These are phyloP conservation scores for Cataglyphis cursor DNA, from an alignment of 2,888 invertebrate species.

Conservation along the genomic window DNA sequence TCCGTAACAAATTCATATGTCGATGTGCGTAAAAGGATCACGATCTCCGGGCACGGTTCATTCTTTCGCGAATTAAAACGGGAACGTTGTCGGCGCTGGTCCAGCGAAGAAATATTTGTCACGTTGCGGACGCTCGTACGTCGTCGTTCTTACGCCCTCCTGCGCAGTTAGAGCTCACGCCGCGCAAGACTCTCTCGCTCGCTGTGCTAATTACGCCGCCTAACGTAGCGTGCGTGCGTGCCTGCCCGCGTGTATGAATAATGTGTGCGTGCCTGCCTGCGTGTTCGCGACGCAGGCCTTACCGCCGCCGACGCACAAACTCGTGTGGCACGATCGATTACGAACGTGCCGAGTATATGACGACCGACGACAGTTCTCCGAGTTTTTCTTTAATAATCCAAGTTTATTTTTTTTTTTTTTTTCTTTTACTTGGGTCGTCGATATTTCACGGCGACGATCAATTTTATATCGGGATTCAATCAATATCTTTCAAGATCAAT, in stretches of 20 bases:
- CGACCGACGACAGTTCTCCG: slow-evolving; percentile 28
- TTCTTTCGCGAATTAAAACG: background rate
- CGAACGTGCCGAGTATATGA: slow-evolving; percentile 39
- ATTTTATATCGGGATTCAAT: background rate
- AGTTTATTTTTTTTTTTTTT: background rate
- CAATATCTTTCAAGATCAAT: background rate
- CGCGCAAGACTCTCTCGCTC: slow-evolving; percentile 79
- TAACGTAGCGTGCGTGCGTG: slow-evolving; percentile 80
- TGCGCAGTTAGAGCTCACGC: slow-evolving; percentile 75
- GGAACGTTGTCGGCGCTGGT: slow-evolving; percentile 31
- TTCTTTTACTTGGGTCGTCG: background rate
- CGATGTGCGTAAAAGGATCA: background rate
- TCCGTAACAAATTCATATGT: slow-evolving; percentile 11
- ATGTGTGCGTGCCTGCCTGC: slow-evolving; percentile 58
- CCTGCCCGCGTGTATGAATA: slow-evolving; percentile 59
- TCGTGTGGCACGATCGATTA: slow-evolving; percentile 44
- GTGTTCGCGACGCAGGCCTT: slow-evolving; percentile 74
- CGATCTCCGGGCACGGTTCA: background rate
- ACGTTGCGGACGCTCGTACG: slow-evolving; percentile 57
- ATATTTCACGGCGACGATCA: background rate
- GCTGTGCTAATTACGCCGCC: slow-evolving; percentile 82
- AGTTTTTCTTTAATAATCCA: slow-evolving; percentile 6
- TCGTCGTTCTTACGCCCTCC: slow-evolving; percentile 66
- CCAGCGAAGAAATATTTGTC: slow-evolving; percentile 57
- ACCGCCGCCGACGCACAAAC: slow-evolving; percentile 59